A percentile compares a stretch with the other conserved stretches of the same genome.
These are phyloP conservation scores for Busseola fusca DNA, from an alignment of 2,888 invertebrate genomes.

Conservation along the genomic window DNA sequence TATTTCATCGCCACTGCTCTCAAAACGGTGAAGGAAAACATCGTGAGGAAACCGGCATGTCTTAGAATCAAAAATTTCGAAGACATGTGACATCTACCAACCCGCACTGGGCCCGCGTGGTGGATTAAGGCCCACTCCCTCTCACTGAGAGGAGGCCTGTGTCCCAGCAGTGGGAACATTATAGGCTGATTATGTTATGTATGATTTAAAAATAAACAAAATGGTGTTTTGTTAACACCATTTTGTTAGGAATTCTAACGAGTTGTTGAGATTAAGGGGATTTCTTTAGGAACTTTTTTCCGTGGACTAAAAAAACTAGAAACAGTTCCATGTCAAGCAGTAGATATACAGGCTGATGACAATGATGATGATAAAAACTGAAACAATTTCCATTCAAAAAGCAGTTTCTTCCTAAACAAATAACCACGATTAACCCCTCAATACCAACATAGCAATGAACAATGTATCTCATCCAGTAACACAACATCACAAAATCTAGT, in stretches of 20 bases:
- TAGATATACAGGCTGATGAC: neutral
- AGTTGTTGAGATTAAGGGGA: neutral
- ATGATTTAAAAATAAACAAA: neutral
- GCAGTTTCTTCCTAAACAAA: neutral
- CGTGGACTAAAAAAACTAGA: neutral
- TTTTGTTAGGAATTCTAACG: neutral
- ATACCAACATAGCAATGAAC: conserved; percentile 39
- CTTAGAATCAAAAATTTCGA: no score
- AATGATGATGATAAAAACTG: neutral
- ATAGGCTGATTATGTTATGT: no score
- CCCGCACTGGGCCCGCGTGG: no score
- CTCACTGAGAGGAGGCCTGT: no score
- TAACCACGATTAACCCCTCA: conserved; percentile 12
- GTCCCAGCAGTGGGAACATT: no score
- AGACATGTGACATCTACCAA: no score
- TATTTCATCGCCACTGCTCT: no score
- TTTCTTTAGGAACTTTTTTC: no score
- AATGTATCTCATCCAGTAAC: conserved; percentile 64
- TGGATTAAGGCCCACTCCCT: no score
- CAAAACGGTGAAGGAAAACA: no score
- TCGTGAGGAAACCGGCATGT: no score
- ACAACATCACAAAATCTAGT: conserved; percentile 69
- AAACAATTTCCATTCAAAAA: neutral
- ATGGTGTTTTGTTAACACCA: neutral
- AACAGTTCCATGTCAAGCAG: neutral